phyloP scores from a whole-genome alignment of 2,797 vertebrate genomes.

The Rhabdomys pumilio region DNA sequence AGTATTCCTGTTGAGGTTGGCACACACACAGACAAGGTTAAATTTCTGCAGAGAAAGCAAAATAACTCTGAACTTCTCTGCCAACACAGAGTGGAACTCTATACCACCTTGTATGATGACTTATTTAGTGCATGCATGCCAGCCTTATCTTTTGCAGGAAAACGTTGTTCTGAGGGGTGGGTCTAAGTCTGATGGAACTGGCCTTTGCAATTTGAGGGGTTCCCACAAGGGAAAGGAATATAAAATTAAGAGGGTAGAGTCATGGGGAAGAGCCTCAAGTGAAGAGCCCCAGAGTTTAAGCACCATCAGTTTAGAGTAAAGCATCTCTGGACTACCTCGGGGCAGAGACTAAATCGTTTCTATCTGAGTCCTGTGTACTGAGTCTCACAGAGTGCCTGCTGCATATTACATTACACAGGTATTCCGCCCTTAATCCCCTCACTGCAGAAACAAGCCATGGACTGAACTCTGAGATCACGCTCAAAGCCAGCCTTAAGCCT shows the following conservation, averaged over 20 bases:
- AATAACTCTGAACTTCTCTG: slow-evolving; percentile 16
- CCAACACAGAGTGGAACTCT: not conserved
- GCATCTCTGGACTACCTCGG: not conserved
- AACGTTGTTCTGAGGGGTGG: slow-evolving; percentile 15
- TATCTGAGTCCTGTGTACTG: not conserved
- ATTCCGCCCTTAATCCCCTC: not conserved
- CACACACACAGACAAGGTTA: slow-evolving; percentile 22
- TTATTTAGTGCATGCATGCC: not conserved
- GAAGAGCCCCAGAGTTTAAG: not conserved
- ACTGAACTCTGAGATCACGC: slow-evolving; percentile 29
- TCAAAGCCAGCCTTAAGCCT: slow-evolving; percentile 27
- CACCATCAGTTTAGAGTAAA: not conserved
- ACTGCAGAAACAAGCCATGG: slow-evolving; percentile 56
- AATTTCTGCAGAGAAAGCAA: slow-evolving; percentile 62
- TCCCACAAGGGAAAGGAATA: not conserved
- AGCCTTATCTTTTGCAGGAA: slow-evolving; percentile 56
- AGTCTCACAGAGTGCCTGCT: not conserved
- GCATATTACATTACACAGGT: not conserved
- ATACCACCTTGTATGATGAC: not conserved
- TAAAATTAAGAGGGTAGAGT: slow-evolving; percentile 27
- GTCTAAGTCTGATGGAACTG: not conserved
- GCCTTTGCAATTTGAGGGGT: not conserved
- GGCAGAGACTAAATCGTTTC: not conserved
- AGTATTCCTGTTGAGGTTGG: slow-evolving; percentile 30
- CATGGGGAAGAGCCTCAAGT: not conserved